Conservation (phyloP, 2,888 invertebrate genomes). For the Kryphioiulus occultus region DNA sequence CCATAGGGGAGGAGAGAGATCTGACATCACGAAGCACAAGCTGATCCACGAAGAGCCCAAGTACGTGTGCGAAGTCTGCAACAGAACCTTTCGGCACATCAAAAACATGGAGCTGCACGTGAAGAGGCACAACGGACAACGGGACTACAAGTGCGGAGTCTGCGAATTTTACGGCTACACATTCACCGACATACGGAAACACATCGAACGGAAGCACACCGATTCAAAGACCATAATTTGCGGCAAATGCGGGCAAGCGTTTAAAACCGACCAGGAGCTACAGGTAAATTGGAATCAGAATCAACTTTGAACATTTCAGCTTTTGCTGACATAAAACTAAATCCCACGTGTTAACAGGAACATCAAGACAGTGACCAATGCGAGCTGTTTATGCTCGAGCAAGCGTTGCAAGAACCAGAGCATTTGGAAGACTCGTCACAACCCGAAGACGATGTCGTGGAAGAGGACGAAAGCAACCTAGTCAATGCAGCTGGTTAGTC, state of each 20-base stretch:
- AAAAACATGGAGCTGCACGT: conserved; percentile 64
- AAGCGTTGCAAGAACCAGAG: conserved; percentile 55
- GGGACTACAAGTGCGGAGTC: conserved; percentile 64
- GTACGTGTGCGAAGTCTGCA: conserved; percentile 62
- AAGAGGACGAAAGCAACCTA: not conserved
- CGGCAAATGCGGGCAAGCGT: conserved; percentile 60
- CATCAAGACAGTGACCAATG: conserved; percentile 60
- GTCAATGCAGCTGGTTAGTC: not conserved
- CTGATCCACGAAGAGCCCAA: conserved; percentile 63
- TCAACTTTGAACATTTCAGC: not conserved
- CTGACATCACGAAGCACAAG: conserved; percentile 63
- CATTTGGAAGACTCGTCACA: not conserved
- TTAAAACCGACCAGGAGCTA: conserved; percentile 58
- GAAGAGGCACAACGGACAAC: conserved; percentile 64
- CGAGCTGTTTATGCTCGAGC: conserved; percentile 60
- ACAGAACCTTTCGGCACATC: conserved; percentile 62
- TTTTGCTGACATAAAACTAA: too few species aligned
- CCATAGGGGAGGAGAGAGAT: conserved; percentile 63
- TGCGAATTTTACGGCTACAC: conserved; percentile 65
- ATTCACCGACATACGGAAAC: conserved; percentile 64
- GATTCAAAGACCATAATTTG: conserved; percentile 60
- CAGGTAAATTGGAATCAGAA: conserved; percentile 57
- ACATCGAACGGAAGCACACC: conserved; percentile 63
- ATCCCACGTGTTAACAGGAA: conserved; percentile 55
- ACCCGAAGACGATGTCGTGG: not conserved